Conservation (phyloP, 2,888 invertebrate species). For the Encarsia formosa region DNA sequence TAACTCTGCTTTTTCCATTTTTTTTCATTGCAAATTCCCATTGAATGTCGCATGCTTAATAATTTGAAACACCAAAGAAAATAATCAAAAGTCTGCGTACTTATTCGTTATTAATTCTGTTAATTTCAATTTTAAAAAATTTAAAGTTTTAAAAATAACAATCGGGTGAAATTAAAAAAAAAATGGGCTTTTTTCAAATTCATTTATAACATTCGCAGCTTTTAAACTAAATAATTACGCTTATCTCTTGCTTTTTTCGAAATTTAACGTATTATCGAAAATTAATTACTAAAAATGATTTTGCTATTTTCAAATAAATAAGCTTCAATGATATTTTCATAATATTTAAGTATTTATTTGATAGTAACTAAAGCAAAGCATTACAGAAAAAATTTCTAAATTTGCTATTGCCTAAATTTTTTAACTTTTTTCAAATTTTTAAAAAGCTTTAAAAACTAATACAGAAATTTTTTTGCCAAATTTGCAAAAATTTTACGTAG, state of each 20-base stretch:
- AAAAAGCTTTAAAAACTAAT: too few relatives aligned
- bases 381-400: slow-evolving; percentile 14
- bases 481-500: neutral
- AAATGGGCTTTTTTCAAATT: slow-evolving; percentile 3
- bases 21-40: slow-evolving; percentile 21
- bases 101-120: slow-evolving; percentile 40
- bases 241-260: slow-evolving; percentile 14
- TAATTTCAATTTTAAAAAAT: slow-evolving; percentile 12
- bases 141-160: neutral
- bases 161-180: slow-evolving; percentile 13
- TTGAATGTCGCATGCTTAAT: slow-evolving; percentile 45
- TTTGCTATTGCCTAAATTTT: slow-evolving; percentile 12
- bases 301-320: too few relatives aligned
- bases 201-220: slow-evolving; percentile 1
- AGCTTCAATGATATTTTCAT: too few relatives aligned
- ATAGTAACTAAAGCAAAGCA: slow-evolving; percentile 11
- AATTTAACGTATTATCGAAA: neutral
- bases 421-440: too few relatives aligned
- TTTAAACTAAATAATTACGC: slow-evolving; percentile 3
- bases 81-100: slow-evolving; percentile 41
- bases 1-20: slow-evolving; percentile 21
- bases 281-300: too few relatives aligned
- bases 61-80: slow-evolving; percentile 24
- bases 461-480: slow-evolving; percentile 5
- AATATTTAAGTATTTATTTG: too few relatives aligned